Conservation (phyloP, 2,797 vertebrate genomes). For the Pampus argenteus region DNA sequence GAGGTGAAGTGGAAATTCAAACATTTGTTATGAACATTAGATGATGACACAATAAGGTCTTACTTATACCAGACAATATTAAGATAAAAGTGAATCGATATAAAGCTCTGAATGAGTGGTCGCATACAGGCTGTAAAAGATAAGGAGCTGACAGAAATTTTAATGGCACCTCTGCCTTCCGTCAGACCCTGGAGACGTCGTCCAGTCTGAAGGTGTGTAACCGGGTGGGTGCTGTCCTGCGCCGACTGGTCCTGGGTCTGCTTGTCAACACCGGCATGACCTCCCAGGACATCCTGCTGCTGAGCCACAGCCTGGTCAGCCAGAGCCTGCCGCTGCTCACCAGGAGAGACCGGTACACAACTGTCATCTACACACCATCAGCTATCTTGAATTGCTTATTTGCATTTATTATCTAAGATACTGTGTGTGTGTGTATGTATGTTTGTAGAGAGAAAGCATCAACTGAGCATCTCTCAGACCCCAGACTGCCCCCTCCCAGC, state of each 20-base stretch:
- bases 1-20: conserved; percentile 85
- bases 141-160: no score
- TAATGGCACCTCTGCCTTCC: background rate
- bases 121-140: no score
- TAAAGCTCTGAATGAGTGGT: no score
- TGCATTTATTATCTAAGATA: background rate
- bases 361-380: background rate
- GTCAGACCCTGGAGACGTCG: conserved; percentile 91
- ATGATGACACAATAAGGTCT: background rate
- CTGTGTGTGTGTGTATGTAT: background rate
- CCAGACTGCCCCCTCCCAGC: conserved; percentile 91
- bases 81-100: background rate
- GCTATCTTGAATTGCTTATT: background rate
- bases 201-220: conserved; percentile 91
- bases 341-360: conserved; percentile 89
- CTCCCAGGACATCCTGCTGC: conserved; percentile 88
- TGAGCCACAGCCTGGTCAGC: conserved; percentile 93
- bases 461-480: conserved; percentile 83
- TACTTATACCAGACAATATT: background rate
- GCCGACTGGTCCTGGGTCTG: conserved; percentile 90
- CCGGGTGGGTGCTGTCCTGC: conserved; percentile 90
- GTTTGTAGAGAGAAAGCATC: conserved; percentile 82
- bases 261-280: conserved; percentile 90
- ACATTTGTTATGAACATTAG: no score
- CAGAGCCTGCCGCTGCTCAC: conserved; percentile 95